phyloP scores from a whole-genome alignment of 2,888 invertebrate genomes.

The Syritta pipiens region DNA sequence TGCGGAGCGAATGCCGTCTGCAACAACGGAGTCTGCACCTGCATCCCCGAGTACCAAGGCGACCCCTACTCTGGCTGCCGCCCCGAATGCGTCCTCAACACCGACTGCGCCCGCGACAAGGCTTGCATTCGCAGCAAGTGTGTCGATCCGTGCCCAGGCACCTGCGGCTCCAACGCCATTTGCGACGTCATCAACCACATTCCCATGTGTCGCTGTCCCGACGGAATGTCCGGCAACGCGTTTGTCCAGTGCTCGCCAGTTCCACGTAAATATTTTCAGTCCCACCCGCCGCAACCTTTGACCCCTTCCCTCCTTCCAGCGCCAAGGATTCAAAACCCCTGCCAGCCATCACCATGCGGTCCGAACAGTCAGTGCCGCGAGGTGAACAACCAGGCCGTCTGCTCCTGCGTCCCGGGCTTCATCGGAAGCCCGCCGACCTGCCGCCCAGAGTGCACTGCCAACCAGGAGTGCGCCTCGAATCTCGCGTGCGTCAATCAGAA shows the following conservation, averaged over 20 bases:
- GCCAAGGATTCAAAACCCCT: constrained; percentile 80
- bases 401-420: constrained; percentile 84
- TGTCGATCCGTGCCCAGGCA: constrained; percentile 87
- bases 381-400: constrained; percentile 85
- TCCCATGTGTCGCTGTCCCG: constrained; percentile 87
- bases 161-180: constrained; percentile 87
- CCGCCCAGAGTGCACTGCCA: constrained; percentile 86
- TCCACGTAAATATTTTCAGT: constrained; percentile 75
- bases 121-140: constrained; percentile 88
- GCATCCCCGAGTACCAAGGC: constrained; percentile 84
- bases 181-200: constrained; percentile 89
- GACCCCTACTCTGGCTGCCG: constrained; percentile 88
- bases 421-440: constrained; percentile 87
- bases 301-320: too few relatives aligned
- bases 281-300: not conserved
- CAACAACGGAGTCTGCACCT: constrained; percentile 75
- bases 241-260: constrained; percentile 81
- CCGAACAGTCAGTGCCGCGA: constrained; percentile 88
- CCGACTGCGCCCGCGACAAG: constrained; percentile 85
- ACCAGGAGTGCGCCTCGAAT: constrained; percentile 84
- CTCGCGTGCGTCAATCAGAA: constrained; percentile 86
- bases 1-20: constrained; percentile 89
- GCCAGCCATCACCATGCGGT: constrained; percentile 85
- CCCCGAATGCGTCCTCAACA: constrained; percentile 89
- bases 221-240: constrained; percentile 87